A percentile compares a stretch with the other conserved stretches of the same genome.
phyloP scores from a whole-genome alignment of 2,797 vertebrate species.

The Nyctalus aviator region DNA sequence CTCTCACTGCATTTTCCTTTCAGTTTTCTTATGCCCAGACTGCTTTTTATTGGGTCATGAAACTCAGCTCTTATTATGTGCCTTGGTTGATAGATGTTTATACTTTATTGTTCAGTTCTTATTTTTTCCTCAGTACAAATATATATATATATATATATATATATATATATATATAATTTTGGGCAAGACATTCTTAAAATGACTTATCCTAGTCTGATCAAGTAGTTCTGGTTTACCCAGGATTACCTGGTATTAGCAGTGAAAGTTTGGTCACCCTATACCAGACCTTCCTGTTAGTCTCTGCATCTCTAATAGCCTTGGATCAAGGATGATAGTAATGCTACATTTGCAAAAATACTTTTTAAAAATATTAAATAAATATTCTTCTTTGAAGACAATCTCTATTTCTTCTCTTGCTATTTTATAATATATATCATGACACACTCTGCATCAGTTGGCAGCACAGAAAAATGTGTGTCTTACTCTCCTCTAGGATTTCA shows the following conservation, averaged over 20 bases:
- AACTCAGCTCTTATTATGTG: neutral
- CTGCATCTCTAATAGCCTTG: neutral
- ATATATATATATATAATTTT: neutral
- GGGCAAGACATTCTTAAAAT: neutral
- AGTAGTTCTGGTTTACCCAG: neutral
- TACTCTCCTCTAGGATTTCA: slow-evolving; percentile 64
- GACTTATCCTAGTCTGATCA: neutral
- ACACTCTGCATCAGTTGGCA: neutral
- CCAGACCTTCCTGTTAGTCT: neutral
- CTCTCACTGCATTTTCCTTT: neutral
- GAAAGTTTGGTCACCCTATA: neutral
- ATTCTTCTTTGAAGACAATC: slow-evolving; percentile 10
- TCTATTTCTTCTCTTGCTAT: neutral
- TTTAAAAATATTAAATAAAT: neutral
- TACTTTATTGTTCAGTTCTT: neutral
- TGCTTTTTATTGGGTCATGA: neutral
- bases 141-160: no score
- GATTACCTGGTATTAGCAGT: neutral
- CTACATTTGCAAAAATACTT: neutral
- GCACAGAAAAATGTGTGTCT: neutral
- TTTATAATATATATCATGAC: neutral
- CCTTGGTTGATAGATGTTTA: neutral
- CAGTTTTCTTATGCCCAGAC: neutral
- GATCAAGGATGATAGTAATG: neutral
- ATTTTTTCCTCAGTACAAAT: neutral